Percentiles rank a stretch among this genome's conserved stretches.
These are phyloP conservation scores for Microplitis manilae DNA, from an alignment of 2,888 invertebrate genomes.

Conservation along the genomic window DNA sequence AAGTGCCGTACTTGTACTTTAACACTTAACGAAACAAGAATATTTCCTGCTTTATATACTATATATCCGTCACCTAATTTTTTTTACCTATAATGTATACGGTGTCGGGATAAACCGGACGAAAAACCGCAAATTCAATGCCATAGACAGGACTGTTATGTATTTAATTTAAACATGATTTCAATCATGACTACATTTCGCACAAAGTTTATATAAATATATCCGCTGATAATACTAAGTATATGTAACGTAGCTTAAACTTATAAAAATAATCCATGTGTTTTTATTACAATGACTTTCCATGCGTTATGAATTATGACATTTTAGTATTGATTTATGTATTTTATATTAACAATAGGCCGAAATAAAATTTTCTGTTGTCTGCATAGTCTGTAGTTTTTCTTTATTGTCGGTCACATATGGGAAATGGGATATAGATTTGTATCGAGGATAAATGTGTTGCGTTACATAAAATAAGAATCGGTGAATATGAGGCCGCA, in stretches of 20 bases:
- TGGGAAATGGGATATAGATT: background rate
- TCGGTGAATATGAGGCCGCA: background rate
- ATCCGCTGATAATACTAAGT: background rate
- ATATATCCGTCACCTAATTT: slow-evolving; percentile 56
- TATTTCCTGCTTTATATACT: slow-evolving; percentile 65
- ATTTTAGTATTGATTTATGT: background rate
- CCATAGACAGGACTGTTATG: background rate
- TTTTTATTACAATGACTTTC: background rate
- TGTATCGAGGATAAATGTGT: background rate
- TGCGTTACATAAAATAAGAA: background rate
- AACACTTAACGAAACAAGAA: slow-evolving; percentile 64
- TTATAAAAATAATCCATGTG: background rate
- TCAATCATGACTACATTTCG: background rate
- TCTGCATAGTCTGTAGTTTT: background rate
- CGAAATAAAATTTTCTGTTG: background rate
- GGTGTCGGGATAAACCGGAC: slow-evolving; percentile 31
- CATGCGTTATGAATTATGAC: background rate
- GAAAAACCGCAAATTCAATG: slow-evolving; percentile 37
- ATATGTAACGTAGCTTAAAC: background rate
- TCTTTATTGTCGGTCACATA: background rate
- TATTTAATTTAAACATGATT: background rate
- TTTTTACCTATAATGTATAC: slow-evolving; percentile 67
- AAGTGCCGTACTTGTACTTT: slow-evolving; percentile 59
- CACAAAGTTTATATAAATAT: background rate
- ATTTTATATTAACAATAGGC: background rate